These are phyloP conservation scores for Phyto melanocephala DNA, from an alignment of 2,888 invertebrate species.

Conservation along the genomic window DNA sequence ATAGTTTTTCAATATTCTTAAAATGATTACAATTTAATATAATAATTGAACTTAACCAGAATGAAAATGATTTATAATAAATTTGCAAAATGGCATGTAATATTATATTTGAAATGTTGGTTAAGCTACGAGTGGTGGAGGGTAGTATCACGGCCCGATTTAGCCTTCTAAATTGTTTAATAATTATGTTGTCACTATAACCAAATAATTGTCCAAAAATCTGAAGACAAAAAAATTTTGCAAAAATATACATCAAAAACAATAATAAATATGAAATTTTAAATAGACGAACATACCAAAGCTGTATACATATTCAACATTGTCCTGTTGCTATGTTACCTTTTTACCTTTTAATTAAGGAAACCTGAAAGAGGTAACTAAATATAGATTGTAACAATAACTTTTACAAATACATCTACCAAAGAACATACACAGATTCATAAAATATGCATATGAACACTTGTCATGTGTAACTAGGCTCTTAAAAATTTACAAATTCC, in stretches of 20 bases:
- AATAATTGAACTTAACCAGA: no score
- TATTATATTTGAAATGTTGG: no score
- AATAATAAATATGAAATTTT: neutral
- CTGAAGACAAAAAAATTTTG: neutral
- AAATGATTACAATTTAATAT: no score
- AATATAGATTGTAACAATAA: neutral
- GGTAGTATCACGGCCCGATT: no score
- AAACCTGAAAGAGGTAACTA: slow-evolving; percentile 2
- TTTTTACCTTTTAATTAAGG: slow-evolving; percentile 33
- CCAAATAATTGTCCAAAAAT: neutral
- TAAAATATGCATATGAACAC: neutral
- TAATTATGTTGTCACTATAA: neutral
- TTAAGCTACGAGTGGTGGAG: no score
- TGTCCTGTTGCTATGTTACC: slow-evolving; percentile 13
- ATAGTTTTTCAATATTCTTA: no score
- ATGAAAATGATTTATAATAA: no score
- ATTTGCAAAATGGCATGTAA: no score
- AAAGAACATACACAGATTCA: no score
- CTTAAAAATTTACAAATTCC: neutral
- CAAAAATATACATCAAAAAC: neutral
- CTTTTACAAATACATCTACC: neutral
- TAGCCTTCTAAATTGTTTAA: no score
- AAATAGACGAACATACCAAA: neutral
- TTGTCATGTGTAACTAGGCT: slow-evolving; percentile 13
- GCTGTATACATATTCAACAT: neutral